These are phyloP conservation scores for Carcharodon carcharias DNA, from an alignment of 2,797 vertebrate genomes.

Conservation along the genomic window DNA sequence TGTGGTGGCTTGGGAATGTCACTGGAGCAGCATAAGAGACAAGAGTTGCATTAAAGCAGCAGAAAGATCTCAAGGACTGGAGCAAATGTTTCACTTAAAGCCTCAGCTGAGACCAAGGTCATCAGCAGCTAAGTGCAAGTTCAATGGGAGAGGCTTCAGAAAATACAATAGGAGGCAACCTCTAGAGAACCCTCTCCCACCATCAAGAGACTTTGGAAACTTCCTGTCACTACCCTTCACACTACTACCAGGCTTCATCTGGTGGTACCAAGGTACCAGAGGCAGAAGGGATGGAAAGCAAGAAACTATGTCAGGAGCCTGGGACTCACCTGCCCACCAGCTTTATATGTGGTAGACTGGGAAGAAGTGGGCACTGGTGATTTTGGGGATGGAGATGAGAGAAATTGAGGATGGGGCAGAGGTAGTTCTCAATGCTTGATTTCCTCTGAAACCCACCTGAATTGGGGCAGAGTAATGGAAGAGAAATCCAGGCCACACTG, in stretches of 20 bases:
- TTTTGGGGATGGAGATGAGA: background rate
- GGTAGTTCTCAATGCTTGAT: background rate
- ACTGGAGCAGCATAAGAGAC: background rate
- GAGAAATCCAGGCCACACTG: background rate
- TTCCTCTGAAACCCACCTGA: background rate
- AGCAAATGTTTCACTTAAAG: background rate
- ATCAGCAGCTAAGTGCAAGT: background rate
- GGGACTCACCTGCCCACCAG: background rate
- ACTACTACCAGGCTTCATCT: background rate
- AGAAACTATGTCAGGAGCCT: background rate
- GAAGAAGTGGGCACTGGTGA: background rate
- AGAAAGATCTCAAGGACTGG: background rate
- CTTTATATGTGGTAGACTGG: background rate
- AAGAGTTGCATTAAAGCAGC: background rate
- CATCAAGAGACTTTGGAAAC: background rate
- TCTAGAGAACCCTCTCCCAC: background rate
- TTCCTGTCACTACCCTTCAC: background rate
- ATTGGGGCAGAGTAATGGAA: background rate
- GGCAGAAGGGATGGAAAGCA: background rate
- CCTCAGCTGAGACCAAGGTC: background rate
- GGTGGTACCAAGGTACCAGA: background rate
- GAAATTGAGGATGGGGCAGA: background rate
- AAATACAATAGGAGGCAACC: background rate
- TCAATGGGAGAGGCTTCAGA: fast-evolving
- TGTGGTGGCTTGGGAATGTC: background rate